Evolutionary conservation across 2,888 invertebrate genomes (phyloP).

Genomic region (Nycteola revayana): DNA sequence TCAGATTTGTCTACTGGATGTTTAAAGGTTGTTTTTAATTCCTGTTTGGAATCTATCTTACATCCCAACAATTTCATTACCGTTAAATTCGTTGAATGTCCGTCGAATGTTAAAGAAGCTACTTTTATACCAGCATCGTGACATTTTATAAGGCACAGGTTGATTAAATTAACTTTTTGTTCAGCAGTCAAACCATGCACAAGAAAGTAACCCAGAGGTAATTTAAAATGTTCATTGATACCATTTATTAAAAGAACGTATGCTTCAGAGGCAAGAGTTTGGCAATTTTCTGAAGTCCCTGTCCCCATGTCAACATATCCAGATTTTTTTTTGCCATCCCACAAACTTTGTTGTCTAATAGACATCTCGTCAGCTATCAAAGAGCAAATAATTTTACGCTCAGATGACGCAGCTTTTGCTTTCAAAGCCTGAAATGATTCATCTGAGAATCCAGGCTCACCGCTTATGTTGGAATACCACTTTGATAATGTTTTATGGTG

Average conservation of each 20-base stretch:
- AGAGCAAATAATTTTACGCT: neutral
- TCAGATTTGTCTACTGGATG: too few relatives aligned
- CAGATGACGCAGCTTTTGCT: neutral
- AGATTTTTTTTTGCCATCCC: neutral
- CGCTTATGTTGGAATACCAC: constrained; percentile 1
- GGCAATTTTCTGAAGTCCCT: too few relatives aligned
- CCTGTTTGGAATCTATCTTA: too few relatives aligned
- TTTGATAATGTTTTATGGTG: neutral
- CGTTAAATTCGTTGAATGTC: constrained; percentile 13
- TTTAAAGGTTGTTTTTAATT: constrained; percentile 12
- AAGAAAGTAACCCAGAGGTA: constrained; percentile 15
- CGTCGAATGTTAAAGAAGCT: constrained; percentile 21
- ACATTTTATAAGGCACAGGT: constrained; percentile 17
- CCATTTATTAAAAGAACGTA: too few relatives aligned
- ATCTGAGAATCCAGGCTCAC: constrained; percentile 1
- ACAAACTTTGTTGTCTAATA: neutral
- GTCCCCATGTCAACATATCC: constrained; percentile 3
- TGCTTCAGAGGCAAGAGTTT: too few relatives aligned
- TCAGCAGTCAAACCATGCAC: constrained; percentile 17
- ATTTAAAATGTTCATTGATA: too few relatives aligned
- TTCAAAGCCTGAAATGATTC: neutral
- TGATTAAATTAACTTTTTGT: constrained; percentile 10
- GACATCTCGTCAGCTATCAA: constrained; percentile 1
- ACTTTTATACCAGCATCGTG: constrained; percentile 17
- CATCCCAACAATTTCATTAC: constrained; percentile 14